Percentiles rank a stretch among this genome's conserved stretches.
These are phyloP conservation scores for Cetonia aurata DNA, from an alignment of 2,888 invertebrate species.

Conservation along the genomic window DNA sequence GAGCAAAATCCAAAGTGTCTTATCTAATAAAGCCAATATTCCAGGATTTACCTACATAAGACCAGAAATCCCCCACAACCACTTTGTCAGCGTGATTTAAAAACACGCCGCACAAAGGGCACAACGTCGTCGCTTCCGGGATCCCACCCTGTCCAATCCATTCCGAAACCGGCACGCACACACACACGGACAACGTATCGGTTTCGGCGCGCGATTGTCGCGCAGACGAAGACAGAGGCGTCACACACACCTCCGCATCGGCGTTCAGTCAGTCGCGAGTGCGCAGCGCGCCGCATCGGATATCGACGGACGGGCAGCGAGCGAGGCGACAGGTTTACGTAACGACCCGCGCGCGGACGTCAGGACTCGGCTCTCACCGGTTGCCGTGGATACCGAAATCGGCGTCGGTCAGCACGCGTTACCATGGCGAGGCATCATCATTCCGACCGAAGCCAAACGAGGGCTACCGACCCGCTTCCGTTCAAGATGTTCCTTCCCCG, in stretches of 20 bases:
- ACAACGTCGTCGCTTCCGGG: not conserved
- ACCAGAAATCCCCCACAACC: too few relatives aligned
- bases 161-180: constrained; percentile 41
- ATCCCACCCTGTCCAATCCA: constrained; percentile 10
- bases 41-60: too few relatives aligned
- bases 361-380: constrained; percentile 59
- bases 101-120: not conserved
- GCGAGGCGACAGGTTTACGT: constrained; percentile 52
- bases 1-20: too few relatives aligned
- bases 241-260: constrained; percentile 28
- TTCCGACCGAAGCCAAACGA: constrained; percentile 32
- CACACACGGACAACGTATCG: constrained; percentile 45
- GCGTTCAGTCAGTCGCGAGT: constrained; percentile 17
- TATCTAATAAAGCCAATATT: too few relatives aligned
- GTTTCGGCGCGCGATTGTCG: constrained; percentile 50
- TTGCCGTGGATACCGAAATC: constrained; percentile 59
- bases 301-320: constrained; percentile 66
- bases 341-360: constrained; percentile 56
- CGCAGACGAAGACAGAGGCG: constrained; percentile 43
- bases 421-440: constrained; percentile 61
- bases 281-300: constrained; percentile 44
- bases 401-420: constrained; percentile 57
- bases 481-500: not conserved
- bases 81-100: too few relatives aligned
- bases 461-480: constrained; percentile 15